Evolutionary conservation across 2,888 invertebrate genomes (phyloP), one percentile per base, ranked within the genome.

Genomic region (Ormyrus rosae): DNA sequence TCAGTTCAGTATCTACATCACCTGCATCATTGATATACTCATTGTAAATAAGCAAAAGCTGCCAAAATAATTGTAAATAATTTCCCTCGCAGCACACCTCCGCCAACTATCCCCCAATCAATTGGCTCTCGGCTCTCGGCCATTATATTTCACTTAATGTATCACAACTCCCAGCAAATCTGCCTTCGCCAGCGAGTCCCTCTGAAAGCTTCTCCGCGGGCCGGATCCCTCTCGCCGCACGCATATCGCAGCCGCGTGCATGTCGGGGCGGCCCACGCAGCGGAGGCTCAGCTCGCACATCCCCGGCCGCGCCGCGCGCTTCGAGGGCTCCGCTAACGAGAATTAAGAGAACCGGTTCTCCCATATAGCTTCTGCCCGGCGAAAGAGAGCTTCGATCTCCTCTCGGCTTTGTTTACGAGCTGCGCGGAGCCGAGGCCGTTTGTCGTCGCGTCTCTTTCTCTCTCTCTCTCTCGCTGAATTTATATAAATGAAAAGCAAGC

Each of bases 341-440:
- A 81, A 81, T 78, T 81, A 81, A 81, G 78, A 81, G 70, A 81
- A 81, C 81, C 81, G 81, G 81, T 81, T 81, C 34, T 75, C 56
- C 65, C 19, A 4, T 34, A 34, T 34, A 58, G 71, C 78, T 78
- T 67, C 78, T 75, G 51, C 56, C 46, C 55, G 46, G 19, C 55
- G 69, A 56, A 70, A 70, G 61, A 61, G 61, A 61, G 50, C 51
- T 71, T 72, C 45, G 13, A 45, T n/a, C 8, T 45, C 50, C 6
- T 34, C 13, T 48, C 19, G 58, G 45, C 67, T 77, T 81, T 78
- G 77, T 78, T 78, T 81, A 78, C 77, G 77, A 61, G 71, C 51
- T 8, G 53, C n/a, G 8, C 13, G 3, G 34, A 10, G 13, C 9
- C 34, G 34, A 19, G 63, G 34, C 55, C 13, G 61, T 61, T 61